Evolutionary conservation across 2,113 vertebrate species (phyloP).

Genomic region (Scophthalmus maximus): DNA sequence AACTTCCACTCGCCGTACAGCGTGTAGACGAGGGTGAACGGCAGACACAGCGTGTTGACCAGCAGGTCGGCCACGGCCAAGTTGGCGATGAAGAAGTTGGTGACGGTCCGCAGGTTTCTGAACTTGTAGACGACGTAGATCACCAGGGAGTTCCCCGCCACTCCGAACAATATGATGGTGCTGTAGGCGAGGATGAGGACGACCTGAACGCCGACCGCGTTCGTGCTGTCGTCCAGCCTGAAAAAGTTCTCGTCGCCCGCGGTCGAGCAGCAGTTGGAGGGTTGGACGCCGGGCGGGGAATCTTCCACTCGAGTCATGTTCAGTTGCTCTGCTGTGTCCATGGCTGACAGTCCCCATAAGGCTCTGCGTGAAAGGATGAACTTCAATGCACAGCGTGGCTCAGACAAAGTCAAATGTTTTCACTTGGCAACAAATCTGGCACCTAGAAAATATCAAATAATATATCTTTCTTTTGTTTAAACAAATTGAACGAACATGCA

Average conservation of each 20-base stretch:
- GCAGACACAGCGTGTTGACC: slow-evolving; percentile 92
- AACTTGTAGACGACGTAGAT: slow-evolving; percentile 94
- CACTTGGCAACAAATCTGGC: no score
- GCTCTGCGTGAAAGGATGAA: slow-evolving; percentile 57
- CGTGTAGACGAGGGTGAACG: slow-evolving; percentile 92
- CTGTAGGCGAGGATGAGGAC: slow-evolving; percentile 92
- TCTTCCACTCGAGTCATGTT: slow-evolving; percentile 80
- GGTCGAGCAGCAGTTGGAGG: slow-evolving; percentile 61
- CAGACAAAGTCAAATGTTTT: no score
- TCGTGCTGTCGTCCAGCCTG: slow-evolving; percentile 90
- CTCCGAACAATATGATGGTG: slow-evolving; percentile 92
- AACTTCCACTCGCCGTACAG: slow-evolving; percentile 92
- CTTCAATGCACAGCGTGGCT: no score
- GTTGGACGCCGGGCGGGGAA: slow-evolving; percentile 9
- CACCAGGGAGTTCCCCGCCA: slow-evolving; percentile 92
- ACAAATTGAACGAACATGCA: no score
- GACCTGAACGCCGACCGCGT: slow-evolving; percentile 88
- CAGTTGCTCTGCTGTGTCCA: slow-evolving; percentile 74
- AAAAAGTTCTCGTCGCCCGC: slow-evolving; percentile 9
- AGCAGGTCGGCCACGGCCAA: slow-evolving; percentile 92
- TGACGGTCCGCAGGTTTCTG: slow-evolving; percentile 92
- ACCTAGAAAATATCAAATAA: no score
- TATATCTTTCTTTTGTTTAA: no score
- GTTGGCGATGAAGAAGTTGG: slow-evolving; percentile 96
- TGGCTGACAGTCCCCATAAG: slow-evolving; percentile 71